A percentile compares a stretch with the other conserved stretches of the same genome.
phyloP scores from a whole-genome alignment of 2,888 invertebrate genomes.

The Dolichopus griseipennis region DNA sequence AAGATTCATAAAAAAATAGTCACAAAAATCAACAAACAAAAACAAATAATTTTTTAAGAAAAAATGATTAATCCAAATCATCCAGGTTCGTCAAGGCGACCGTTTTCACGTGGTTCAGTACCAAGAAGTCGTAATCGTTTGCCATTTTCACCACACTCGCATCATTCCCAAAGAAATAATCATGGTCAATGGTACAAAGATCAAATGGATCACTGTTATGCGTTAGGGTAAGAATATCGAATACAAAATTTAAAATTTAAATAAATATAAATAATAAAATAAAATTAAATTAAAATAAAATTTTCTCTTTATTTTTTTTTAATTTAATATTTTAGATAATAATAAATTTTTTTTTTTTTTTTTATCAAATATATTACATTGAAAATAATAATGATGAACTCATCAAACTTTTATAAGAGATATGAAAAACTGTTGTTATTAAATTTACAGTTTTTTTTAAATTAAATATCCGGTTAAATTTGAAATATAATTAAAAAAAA shows the following conservation, averaged over 20 bases:
- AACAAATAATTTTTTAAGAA: conserved; percentile 8
- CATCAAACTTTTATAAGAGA: no score
- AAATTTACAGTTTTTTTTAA: not conserved
- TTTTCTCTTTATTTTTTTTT: conserved; percentile 2
- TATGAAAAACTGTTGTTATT: no score
- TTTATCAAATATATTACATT: no score
- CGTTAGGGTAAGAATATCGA: conserved; percentile 39
- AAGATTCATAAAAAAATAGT: not conserved
- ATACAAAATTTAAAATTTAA: conserved; percentile 10
- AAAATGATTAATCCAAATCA: conserved; percentile 37
- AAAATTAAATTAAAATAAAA: conserved; percentile 25
- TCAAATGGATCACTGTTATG: conserved; percentile 32
- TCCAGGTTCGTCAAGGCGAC: conserved; percentile 38
- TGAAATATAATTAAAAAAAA: conserved; percentile 19
- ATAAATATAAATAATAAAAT: conserved; percentile 13
- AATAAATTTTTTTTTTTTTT: no score
- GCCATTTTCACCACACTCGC: conserved; percentile 39
- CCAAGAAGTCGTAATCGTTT: conserved; percentile 39
- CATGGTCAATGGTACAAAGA: conserved; percentile 32
- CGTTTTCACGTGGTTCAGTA: conserved; percentile 40
- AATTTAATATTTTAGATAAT: not conserved
- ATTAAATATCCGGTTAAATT: conserved; percentile 21
- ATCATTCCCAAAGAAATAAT: conserved; percentile 31
- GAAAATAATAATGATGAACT: no score
- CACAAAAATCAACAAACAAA: not conserved